Evolutionary conservation across 1,140 invertebrate genomes (phyloP).

Genomic region (Diachasma alloeum): DNA sequence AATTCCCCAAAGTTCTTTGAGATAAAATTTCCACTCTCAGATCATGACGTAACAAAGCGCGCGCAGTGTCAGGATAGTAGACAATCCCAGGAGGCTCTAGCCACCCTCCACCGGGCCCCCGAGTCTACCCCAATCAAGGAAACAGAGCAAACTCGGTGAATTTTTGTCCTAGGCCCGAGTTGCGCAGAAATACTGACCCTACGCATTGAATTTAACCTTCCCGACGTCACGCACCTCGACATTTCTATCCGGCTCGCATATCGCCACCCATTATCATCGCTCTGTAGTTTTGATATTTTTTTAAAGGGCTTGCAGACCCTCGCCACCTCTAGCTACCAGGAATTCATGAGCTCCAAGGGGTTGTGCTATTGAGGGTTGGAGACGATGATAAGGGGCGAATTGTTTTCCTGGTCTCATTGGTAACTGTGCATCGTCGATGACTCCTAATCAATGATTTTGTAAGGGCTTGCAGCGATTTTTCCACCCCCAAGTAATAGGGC

Average conservation of each 20-base stretch:
- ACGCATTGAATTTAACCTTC: constrained; percentile 55
- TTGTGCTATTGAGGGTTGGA: background rate
- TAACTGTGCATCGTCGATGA: constrained; percentile 10
- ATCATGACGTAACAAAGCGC: constrained; percentile 60
- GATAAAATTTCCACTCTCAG: constrained; percentile 10
- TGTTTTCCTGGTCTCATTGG: background rate
- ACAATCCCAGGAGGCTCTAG: constrained; percentile 17
- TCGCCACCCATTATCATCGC: background rate
- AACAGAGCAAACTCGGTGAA: background rate
- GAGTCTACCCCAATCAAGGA: background rate
- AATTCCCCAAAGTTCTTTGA: background rate
- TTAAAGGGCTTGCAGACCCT: constrained; percentile 51
- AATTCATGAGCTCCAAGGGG: constrained; percentile 14
- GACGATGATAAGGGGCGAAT: background rate
- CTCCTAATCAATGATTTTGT: constrained; percentile 32
- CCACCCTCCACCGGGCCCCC: constrained; percentile 16
- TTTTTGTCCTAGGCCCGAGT: background rate
- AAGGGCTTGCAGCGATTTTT: constrained; percentile 49
- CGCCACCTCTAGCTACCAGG: constrained; percentile 54
- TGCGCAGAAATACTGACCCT: constrained; percentile 40
- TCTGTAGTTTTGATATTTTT: constrained; percentile 41
- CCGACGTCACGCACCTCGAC: constrained; percentile 56
- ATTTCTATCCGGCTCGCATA: constrained; percentile 54
- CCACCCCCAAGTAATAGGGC: constrained; percentile 18
- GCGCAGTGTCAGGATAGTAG: constrained; percentile 55